Percentiles rank a stretch among this genome's conserved stretches.
phyloP scores from a whole-genome alignment of 2,888 invertebrate species.

The Glomeris marginata region DNA sequence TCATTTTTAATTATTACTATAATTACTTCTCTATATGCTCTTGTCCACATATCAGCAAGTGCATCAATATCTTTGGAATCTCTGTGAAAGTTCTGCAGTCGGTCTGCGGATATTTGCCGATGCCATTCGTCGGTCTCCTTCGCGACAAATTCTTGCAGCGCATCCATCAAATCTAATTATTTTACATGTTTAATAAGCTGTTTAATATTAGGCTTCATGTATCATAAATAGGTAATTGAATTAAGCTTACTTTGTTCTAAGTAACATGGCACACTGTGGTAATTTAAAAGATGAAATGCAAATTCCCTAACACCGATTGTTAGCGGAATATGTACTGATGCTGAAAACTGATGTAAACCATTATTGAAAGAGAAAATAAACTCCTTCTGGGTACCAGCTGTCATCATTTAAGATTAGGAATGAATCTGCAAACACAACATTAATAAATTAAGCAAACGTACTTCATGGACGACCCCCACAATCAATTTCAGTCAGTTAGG shows the following conservation, averaged over 20 bases:
- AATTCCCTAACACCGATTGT: constrained; percentile 38
- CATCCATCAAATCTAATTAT: constrained; percentile 41
- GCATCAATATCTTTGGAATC: constrained; percentile 54
- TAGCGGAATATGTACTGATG: too few relatives aligned
- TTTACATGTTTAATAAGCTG: constrained; percentile 1
- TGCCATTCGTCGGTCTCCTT: constrained; percentile 47
- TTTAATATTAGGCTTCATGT: constrained; percentile 9
- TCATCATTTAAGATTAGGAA: too few relatives aligned
- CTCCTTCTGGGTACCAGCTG: too few relatives aligned
- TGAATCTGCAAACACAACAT: too few relatives aligned
- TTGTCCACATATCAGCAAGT: constrained; percentile 62
- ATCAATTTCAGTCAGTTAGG: too few relatives aligned
- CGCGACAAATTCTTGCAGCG: constrained; percentile 46
- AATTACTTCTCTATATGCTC: constrained; percentile 48
- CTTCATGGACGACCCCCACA: too few relatives aligned
- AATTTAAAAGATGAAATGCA: constrained; percentile 46
- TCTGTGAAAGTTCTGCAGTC: constrained; percentile 22
- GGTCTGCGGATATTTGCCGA: constrained; percentile 47
- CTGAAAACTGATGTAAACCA: too few relatives aligned
- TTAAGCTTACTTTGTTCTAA: constrained; percentile 42
- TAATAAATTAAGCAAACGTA: too few relatives aligned
- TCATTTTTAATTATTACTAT: constrained; percentile 1
- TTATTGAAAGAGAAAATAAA: too few relatives aligned
- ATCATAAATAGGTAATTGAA: constrained; percentile 5
- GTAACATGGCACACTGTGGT: constrained; percentile 52